Evolutionary conservation across 2,888 invertebrate species (phyloP), one percentile per base, ranked within the genome.

Genomic region (Drosophila mercatorum): DNA sequence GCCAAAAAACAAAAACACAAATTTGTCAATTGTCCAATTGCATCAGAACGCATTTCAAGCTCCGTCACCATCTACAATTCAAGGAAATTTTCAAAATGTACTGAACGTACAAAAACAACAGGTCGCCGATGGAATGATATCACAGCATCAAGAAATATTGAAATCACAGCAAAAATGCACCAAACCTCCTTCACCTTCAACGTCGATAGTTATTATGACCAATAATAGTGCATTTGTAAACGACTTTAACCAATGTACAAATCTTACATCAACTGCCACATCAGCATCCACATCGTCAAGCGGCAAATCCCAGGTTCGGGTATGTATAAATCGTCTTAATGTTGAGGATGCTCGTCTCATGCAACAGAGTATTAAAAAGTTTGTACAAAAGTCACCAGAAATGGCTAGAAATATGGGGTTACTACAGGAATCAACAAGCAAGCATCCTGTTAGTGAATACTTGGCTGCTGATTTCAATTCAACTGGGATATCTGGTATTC

Each of bases 361-460:
- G 94, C 95, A 95, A 83, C 94, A 94, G 87, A 95, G 95, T 92
- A 91, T 95, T 76, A 94, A 94, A 77, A 94, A 95, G 80, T 95
- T 95, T 91, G 94, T 94, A 64, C 94, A 95, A 90, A 95, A 94
- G 83, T 94, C 94, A 82, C 95, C 94, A 69, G 93, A 93, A 86
- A 92, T 94, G 68, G 94, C 95, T 59, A 94, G 94, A 77, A 94
- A 94, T 91, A 93, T 95, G 87, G 95, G 95, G 44, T 93, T 95
- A 75, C 84, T 86, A 53, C 87, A 81, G 57, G 75, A 81, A 72
- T 53, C 86, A 59, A 43, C 70, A 56, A 65, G 62, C 41, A 73
- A 70, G 52, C 52, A 57, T 49, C 78, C 73, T 69, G 80, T 73
- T 46, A 85, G 57, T 65, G 69, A 75, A 60, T 71, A 71, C 28